Conservation (phyloP, 2,797 vertebrate genomes). For the Sebastes umbrosus region DNA sequence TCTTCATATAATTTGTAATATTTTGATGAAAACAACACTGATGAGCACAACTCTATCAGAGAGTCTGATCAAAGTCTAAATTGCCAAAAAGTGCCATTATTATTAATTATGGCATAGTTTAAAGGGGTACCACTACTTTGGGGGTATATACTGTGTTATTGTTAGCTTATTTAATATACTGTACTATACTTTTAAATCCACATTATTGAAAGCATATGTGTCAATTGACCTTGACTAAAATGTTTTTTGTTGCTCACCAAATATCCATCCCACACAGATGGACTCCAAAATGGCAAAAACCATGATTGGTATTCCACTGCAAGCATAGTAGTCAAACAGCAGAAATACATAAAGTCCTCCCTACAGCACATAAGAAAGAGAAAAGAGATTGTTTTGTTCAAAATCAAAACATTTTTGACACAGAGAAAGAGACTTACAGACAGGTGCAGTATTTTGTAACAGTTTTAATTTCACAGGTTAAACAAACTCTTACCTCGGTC, state of each 20-base stretch:
- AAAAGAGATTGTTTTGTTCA: not conserved
- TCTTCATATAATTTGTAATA: no score
- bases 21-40: no score
- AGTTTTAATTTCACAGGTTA: not conserved
- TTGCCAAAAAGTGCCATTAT: not conserved
- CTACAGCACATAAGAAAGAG: not conserved
- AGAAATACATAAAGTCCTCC: not conserved
- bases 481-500: conserved; percentile 38
- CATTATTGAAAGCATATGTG: not conserved
- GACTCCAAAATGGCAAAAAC: not conserved
- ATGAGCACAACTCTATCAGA: no score
- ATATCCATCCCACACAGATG: not conserved
- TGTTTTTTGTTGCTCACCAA: not conserved
- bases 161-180: not conserved
- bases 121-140: no score
- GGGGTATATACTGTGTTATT: no score
- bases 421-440: not conserved
- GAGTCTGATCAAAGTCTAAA: no score
- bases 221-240: not conserved
- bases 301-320: not conserved
- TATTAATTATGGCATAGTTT: not conserved
- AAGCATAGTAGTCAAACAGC: not conserved
- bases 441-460: not conserved
- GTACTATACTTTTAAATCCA: not conserved
- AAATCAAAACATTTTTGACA: not conserved